phyloP scores from a whole-genome alignment of 2,888 invertebrate species.

The Apamea epomidion region DNA sequence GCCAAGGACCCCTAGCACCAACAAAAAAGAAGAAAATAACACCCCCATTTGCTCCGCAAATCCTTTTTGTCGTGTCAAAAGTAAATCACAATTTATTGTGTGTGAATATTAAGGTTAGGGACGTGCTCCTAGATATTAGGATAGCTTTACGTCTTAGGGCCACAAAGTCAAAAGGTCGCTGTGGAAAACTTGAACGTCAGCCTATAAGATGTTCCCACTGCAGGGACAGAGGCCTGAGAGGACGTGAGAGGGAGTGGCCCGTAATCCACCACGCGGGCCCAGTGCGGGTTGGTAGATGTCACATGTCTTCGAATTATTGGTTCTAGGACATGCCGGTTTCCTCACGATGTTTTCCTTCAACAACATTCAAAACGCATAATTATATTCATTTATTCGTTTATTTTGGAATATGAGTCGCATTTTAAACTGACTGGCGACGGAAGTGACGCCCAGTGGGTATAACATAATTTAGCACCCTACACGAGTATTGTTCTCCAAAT shows the following conservation, averaged over 20 bases:
- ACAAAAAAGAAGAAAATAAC: constrained; percentile 34
- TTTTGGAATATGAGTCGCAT: constrained; percentile 28
- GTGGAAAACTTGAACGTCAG: neutral
- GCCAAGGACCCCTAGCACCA: constrained; percentile 12
- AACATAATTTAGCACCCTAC: constrained; percentile 58
- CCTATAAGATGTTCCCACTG: too few relatives aligned
- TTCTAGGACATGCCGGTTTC: too few relatives aligned
- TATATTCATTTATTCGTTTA: constrained; percentile 28
- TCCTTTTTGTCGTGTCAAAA: constrained; percentile 50
- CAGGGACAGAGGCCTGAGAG: too few relatives aligned
- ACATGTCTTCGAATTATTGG: too few relatives aligned
- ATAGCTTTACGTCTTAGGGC: constrained; percentile 28
- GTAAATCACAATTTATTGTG: constrained; percentile 50
- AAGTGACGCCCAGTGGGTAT: constrained; percentile 44
- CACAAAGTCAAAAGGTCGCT: constrained; percentile 27
- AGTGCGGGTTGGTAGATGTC: too few relatives aligned
- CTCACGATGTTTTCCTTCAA: too few relatives aligned
- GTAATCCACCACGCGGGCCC: too few relatives aligned
- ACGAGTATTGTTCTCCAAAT: constrained; percentile 64
- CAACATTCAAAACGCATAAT: constrained; percentile 26
- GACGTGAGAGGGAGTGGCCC: too few relatives aligned
- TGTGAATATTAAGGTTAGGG: constrained; percentile 41
- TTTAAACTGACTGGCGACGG: constrained; percentile 41
- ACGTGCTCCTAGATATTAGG: constrained; percentile 31
- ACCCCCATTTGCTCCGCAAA: constrained; percentile 49